A percentile compares a stretch with the other conserved stretches of the same genome.
Evolutionary conservation across 2,113 vertebrate genomes (phyloP).

Genomic region (Ia io): DNA sequence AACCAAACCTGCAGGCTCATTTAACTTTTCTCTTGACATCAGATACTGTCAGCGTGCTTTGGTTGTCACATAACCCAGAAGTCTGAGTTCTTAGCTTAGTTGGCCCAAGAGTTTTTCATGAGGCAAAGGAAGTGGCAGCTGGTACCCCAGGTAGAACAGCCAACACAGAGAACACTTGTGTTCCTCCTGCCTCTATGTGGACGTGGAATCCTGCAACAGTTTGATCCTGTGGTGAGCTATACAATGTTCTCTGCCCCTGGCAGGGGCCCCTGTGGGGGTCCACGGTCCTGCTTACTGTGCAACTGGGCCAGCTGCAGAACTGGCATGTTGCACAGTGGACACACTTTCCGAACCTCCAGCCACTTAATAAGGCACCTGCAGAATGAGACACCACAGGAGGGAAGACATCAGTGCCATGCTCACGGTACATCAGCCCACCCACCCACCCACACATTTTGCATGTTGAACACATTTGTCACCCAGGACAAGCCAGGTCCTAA

Average conservation of each 20-base stretch:
- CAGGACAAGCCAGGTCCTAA: not conserved
- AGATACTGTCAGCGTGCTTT: conserved; percentile 85
- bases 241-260: conserved; percentile 94
- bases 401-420: not conserved
- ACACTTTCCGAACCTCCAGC: conserved; percentile 99
- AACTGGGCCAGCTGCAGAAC: conserved; percentile 96
- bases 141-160: conserved; percentile 47
- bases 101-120: conserved; percentile 62
- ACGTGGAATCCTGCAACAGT: conserved; percentile 1
- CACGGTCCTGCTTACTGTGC: conserved; percentile 87
- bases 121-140: conserved; percentile 61
- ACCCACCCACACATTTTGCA: not conserved
- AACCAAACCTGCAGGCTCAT: conserved; percentile 9
- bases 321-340: conserved; percentile 97
- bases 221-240: conserved; percentile 78
- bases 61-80: conserved; percentile 83
- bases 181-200: conserved; percentile 65
- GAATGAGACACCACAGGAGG: not conserved
- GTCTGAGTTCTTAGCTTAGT: conserved; percentile 46
- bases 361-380: conserved; percentile 99
- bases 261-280: conserved; percentile 88
- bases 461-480: not conserved
- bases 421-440: too few relatives aligned
- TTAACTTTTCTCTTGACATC: conserved; percentile 32
- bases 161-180: conserved; percentile 38